A percentile compares a stretch with the other conserved stretches of the same genome.
Evolutionary conservation across 2,888 invertebrate genomes (phyloP).

Genomic region (Graphium colonna): DNA sequence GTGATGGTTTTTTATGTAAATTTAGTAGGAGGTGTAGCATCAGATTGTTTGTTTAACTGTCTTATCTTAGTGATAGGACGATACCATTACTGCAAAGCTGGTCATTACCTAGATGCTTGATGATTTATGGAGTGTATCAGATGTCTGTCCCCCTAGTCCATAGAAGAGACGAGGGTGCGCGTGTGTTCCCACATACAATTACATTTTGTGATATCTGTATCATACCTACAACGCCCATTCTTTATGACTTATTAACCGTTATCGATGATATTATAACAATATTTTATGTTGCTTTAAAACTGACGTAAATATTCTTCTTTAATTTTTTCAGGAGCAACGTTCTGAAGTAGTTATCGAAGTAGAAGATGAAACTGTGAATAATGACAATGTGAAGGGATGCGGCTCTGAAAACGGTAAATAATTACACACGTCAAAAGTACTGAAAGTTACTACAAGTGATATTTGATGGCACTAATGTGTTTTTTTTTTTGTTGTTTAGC

Average conservation of each 20-base stretch:
- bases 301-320: not conserved
- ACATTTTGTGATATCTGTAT: no score
- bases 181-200: no score
- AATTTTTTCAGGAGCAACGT: slow-evolving; percentile 82
- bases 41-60: no score
- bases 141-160: no score
- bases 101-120: no score
- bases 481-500: slow-evolving; percentile 38
- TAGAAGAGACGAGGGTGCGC: no score
- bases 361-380: slow-evolving; percentile 71
- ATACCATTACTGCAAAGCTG: no score
- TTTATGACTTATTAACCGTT: not conserved
- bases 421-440: not conserved
- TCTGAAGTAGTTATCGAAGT: slow-evolving; percentile 89
- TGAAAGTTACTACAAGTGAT: not conserved
- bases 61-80: no score
- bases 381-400: slow-evolving; percentile 47
- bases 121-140: no score
- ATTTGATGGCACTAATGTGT: slow-evolving; percentile 1
- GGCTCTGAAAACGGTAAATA: slow-evolving; percentile 69
- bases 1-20: no score
- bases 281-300: no score
- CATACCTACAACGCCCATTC: not conserved
- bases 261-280: not conserved
- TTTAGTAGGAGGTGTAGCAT: no score